phyloP scores from a whole-genome alignment of 1,140 invertebrate species.

The Aphelinus atriplicis region DNA sequence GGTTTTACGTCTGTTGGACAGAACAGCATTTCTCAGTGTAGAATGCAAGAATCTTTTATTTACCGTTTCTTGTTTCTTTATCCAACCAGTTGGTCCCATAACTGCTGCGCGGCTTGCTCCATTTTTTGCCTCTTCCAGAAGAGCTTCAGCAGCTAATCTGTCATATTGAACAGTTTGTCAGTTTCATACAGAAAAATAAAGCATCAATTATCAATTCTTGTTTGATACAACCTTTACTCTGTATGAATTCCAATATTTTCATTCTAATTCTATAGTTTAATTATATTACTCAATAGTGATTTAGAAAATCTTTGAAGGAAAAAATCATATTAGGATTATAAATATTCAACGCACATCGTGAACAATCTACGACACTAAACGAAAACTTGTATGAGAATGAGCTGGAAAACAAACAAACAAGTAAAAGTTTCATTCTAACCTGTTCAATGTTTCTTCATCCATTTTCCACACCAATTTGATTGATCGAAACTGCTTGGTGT shows the following conservation, averaged over 20 bases:
- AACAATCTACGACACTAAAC: no score
- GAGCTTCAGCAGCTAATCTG: constrained; percentile 71
- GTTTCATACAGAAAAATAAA: not conserved
- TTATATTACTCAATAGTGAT: no score
- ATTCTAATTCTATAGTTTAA: no score
- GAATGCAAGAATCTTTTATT: constrained; percentile 71
- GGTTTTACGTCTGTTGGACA: constrained; percentile 56
- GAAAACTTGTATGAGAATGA: no score
- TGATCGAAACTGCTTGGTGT: no score
- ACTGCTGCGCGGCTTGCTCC: constrained; percentile 71
- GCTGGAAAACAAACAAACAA: no score
- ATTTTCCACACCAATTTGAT: constrained; percentile 22
- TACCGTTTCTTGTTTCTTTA: constrained; percentile 69
- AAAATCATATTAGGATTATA: no score
- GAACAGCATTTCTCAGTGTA: constrained; percentile 58
- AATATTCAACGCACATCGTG: no score
- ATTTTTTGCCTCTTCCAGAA: constrained; percentile 71
- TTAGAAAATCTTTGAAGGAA: no score
- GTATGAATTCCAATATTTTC: not conserved
- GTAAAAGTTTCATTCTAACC: constrained; percentile 30
- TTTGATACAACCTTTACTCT: not conserved
- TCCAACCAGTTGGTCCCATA: constrained; percentile 72
- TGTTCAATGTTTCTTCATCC: constrained; percentile 54
- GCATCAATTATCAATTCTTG: not conserved
- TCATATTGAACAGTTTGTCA: not conserved